Conservation (phyloP, 1,140 invertebrate species). For the Polyergus mexicanus region DNA sequence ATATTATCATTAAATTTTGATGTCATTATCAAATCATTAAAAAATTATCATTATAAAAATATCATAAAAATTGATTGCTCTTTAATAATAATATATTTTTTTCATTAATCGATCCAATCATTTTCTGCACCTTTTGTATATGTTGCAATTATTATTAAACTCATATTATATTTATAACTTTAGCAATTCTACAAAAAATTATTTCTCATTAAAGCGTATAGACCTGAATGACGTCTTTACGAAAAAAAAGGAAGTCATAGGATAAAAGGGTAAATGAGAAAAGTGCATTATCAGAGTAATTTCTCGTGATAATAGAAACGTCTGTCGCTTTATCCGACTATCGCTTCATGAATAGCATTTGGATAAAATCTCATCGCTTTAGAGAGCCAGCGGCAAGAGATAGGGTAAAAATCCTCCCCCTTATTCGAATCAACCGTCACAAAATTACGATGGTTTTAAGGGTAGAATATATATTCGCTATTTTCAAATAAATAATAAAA, state of each 20-base stretch:
- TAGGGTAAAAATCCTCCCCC: constrained; percentile 48
- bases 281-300: constrained; percentile 47
- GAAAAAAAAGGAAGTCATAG: background rate
- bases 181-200: background rate
- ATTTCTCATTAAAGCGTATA: background rate
- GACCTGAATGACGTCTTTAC: background rate
- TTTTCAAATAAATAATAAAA: constrained; percentile 56
- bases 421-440: constrained; percentile 22
- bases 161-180: background rate
- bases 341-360: constrained; percentile 81
- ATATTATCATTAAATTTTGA: too few species aligned
- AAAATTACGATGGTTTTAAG: constrained; percentile 6
- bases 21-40: too few species aligned
- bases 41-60: too few species aligned
- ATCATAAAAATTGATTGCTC: too few species aligned
- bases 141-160: background rate
- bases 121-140: background rate
- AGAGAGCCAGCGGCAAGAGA: constrained; percentile 25
- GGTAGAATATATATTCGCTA: background rate
- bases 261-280: background rate
- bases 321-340: constrained; percentile 50
- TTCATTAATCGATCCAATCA: too few species aligned
- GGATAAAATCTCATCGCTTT: constrained; percentile 82
- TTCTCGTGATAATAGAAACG: constrained; percentile 77
- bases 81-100: too few species aligned